A percentile compares a stretch with the other conserved stretches of the same genome.
phyloP scores from a whole-genome alignment of 2,888 invertebrate genomes.

The Odontocerum albicorne region DNA sequence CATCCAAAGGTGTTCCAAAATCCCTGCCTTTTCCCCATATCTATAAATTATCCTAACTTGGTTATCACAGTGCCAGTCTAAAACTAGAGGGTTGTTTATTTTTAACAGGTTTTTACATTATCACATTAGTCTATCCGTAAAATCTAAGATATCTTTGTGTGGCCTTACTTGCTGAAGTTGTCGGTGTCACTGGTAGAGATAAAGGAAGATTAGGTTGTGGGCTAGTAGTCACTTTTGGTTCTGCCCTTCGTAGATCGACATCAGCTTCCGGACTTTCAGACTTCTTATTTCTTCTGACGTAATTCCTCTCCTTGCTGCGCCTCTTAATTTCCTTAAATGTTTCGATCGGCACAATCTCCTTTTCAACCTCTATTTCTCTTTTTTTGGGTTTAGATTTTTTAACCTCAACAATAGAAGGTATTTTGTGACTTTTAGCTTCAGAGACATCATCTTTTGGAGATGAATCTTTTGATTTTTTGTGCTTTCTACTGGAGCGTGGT shows the following conservation, averaged over 20 bases:
- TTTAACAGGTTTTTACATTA: too few species aligned
- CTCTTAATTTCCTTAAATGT: conserved; percentile 61
- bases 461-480: conserved; percentile 27
- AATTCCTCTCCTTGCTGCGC: conserved; percentile 62
- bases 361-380: conserved; percentile 39
- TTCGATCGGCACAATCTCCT: background rate
- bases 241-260: conserved; percentile 44
- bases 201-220: background rate
- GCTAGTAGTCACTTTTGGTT: background rate
- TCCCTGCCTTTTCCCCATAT: too few species aligned
- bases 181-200: background rate
- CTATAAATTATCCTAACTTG: too few species aligned
- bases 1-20: too few species aligned
- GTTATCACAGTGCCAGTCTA: too few species aligned
- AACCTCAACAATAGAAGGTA: conserved; percentile 6
- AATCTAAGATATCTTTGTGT: background rate
- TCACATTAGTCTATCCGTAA: too few species aligned
- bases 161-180: conserved; percentile 3
- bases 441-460: conserved; percentile 2
- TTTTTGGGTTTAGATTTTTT: conserved; percentile 23
- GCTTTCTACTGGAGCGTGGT: conserved; percentile 12
- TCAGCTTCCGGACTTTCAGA: conserved; percentile 60
- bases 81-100: too few species aligned
- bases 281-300: conserved; percentile 65
- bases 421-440: background rate